Evolutionary conservation across 2,113 vertebrate species (phyloP).

Genomic region (Stomatorhinus ivindoensis): DNA sequence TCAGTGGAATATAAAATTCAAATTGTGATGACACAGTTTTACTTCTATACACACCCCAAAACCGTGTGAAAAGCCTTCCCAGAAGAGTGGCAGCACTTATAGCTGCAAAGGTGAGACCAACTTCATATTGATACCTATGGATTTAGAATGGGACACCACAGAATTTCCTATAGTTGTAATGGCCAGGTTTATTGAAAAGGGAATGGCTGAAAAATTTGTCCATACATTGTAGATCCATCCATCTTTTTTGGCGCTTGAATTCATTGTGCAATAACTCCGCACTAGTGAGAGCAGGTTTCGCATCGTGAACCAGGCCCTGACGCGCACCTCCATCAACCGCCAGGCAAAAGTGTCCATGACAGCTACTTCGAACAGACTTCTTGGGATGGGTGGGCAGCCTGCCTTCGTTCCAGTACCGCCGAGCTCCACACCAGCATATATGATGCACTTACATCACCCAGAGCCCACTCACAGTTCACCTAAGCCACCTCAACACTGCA

Average conservation of each 20-base stretch:
- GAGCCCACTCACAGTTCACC: background rate
- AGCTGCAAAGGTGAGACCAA: background rate
- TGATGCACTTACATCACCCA: no score
- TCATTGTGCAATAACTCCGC: background rate
- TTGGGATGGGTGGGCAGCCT: background rate
- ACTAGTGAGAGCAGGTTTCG: background rate
- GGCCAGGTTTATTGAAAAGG: background rate
- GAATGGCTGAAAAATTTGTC: background rate
- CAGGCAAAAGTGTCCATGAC: background rate
- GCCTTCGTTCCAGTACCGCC: background rate
- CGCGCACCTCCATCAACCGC: background rate
- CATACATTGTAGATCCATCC: background rate
- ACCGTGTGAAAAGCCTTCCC: background rate
- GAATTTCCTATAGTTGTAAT: background rate
- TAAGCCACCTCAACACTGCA: background rate
- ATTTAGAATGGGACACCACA: background rate
- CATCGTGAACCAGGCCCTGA: background rate
- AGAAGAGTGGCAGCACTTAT: background rate
- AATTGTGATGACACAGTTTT: no score
- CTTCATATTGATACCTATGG: background rate
- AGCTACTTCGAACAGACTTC: slow-evolving; percentile 4
- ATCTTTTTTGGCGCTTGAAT: background rate
- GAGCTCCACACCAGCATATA: background rate
- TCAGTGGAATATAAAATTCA: no score
- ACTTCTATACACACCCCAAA: background rate